Base-by-base conservation (phyloP, 2,888 invertebrate genomes). In the Idaea straminata region DNA sequence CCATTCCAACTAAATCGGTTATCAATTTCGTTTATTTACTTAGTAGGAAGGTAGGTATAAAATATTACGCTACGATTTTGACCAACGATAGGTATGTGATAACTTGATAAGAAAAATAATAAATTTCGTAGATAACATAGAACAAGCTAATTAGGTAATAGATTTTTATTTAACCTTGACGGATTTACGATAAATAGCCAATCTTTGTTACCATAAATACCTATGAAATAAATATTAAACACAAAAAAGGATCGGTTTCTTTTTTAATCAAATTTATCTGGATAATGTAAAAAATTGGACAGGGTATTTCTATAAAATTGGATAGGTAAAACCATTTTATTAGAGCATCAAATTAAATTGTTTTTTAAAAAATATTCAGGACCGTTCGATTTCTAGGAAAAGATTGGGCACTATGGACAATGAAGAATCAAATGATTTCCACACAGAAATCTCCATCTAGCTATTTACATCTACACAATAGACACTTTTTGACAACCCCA, bases 391-490 rank as follows among this genome's bases (percentile, higher is more conserved):
- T 25, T 25, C 3, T 25, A 2, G 25, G 25, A 25, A 25, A 25
- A 25, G 25, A 25, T 25, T 25, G 25, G 25, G 25, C 2, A 25
- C 25, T 25, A 3, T 25, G 25, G 25, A 25, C 25, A 25, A 25
- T 25, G 2, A 25, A 25, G 25, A 25, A 25, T 25, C 25, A 25
- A 25, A 25, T 25, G 25, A 25, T 25, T 25, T 25, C 25, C 25
- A 2, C 25, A 25, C 25, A 25, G 25, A 25, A 25, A 3, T 25
- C 25, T 25, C 25, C 25, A 25, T 47, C 57, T n/a, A n/a, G n/a
- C n/a, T 66, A 70, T 71, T 70, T 69, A 69, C 67, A 69, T 72
- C 68, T 61, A 61, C 69, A 71, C 69, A 66, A 66, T 65, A 59
- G 66, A 36, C 66, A 70, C 69, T 70, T 67, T 69, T 73, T 70